Base-by-base conservation (phyloP, 2,888 invertebrate genomes). In the Deilephila porcellus region DNA sequence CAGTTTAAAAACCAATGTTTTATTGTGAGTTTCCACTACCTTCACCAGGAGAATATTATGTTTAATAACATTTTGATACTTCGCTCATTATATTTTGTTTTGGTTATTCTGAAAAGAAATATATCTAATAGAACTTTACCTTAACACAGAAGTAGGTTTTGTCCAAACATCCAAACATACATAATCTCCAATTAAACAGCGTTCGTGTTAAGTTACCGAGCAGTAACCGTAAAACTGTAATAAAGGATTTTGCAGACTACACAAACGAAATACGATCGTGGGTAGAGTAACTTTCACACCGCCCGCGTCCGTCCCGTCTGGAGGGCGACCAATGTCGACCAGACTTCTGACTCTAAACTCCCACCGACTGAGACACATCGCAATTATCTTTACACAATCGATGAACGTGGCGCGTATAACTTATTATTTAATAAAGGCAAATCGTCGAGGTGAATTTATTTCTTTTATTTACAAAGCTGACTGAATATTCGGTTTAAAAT, bases 251-350 rank as follows among this genome's bases (percentile, higher is more conserved):
- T 67, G 63, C 75, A 79, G 78, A 80, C 71, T 72, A 73, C 71
- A 76, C 76, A 77, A 79, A 56, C 79, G 75, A 72, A 76, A 77
- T 74, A 74, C 76, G 74, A 79, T 59, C 67, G 72, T 25, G 71
- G 59, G 59, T 59, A 60, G 56, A 67, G 70, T 76, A 71, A 72
- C 75, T 74, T 72, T 75, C 74, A 67, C 75, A 76, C 19, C 67
- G 19, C 25, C 53, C 73, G 73, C 67, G 73, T 71, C 75, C 74
- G 59, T n/a, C 76, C 73, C 74, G 83, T 83, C 82, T 81, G 76
- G 78, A 83, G 83, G 80, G 70, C 83, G 72, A 4, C 37, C 83
- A 82, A 82, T 80, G 82, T 79, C 82, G 79, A 17, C 73, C 75
- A 74, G 76, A 73, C 72, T 67, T 67, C 64, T 67, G 5, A 67